Evolutionary conservation across 2,797 vertebrate species (phyloP).

Genomic region (Chiroxiphia lanceolata): DNA sequence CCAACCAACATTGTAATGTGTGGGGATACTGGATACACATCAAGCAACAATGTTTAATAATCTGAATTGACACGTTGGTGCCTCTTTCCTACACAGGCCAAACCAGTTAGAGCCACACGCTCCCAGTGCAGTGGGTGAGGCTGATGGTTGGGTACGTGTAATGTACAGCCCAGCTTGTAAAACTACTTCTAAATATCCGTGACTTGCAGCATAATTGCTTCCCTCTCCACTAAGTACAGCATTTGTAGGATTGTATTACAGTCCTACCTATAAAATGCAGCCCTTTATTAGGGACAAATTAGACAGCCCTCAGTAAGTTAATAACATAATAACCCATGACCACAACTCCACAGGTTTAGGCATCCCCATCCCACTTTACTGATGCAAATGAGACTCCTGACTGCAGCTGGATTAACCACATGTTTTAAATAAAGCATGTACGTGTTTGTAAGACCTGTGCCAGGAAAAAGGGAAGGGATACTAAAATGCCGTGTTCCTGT

Average conservation of each 20-base stretch:
- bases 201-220: not conserved
- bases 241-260: not conserved
- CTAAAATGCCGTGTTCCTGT: not conserved
- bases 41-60: not conserved
- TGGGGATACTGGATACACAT: not conserved
- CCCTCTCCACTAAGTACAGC: not conserved
- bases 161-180: not conserved
- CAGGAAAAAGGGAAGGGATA: not conserved
- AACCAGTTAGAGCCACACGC: not conserved
- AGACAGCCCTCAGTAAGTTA: not conserved
- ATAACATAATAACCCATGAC: not conserved
- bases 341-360: not conserved
- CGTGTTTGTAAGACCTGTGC: fast-evolving
- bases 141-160: not conserved
- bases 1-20: fast-evolving
- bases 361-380: not conserved
- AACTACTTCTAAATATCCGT: not conserved
- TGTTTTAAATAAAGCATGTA: not conserved
- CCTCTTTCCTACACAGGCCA: not conserved
- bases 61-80: not conserved
- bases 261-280: not conserved
- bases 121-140: not conserved
- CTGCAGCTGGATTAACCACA: not conserved
- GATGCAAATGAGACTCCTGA: not conserved
- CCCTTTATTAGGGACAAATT: conserved; percentile 6